Evolutionary conservation across 2,888 invertebrate genomes (phyloP).

Genomic region (Agrochola lychnidis): DNA sequence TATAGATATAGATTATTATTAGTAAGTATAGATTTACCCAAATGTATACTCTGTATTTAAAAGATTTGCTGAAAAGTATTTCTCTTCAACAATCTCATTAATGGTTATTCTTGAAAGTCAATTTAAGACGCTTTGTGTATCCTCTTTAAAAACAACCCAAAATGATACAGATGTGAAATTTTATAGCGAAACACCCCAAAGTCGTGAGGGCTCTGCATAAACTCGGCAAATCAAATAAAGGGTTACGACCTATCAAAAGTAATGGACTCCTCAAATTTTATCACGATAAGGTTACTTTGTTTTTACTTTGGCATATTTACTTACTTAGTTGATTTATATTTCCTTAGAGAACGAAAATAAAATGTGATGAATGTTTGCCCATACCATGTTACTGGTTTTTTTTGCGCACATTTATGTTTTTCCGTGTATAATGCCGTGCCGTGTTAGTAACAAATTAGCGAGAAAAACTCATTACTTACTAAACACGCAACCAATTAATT

Average conservation of each 20-base stretch:
- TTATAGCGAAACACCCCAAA: conserved; percentile 38
- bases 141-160: not conserved
- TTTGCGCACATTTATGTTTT: not conserved
- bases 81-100: not conserved
- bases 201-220: conserved; percentile 30
- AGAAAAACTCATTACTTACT: conserved; percentile 5
- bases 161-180: conserved; percentile 23
- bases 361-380: not conserved
- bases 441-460: conserved; percentile 8
- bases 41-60: not conserved
- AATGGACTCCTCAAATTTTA: conserved; percentile 48
- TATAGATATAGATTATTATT: too few species aligned
- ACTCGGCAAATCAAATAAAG: conserved; percentile 53
- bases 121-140: not conserved
- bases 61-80: not conserved
- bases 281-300: conserved; percentile 36
- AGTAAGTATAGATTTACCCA: not conserved
- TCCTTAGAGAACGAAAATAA: not conserved
- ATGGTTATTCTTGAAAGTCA: not conserved
- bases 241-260: conserved; percentile 56
- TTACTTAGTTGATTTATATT: not conserved
- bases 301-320: conserved; percentile 40
- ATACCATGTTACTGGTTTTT: not conserved
- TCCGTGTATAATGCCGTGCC: not conserved
- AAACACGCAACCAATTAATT: conserved; percentile 16